Percentiles rank a stretch among this genome's conserved stretches.
Evolutionary conservation across 2,797 vertebrate genomes (phyloP).

Genomic region (Melanotaenia parkinsoni): DNA sequence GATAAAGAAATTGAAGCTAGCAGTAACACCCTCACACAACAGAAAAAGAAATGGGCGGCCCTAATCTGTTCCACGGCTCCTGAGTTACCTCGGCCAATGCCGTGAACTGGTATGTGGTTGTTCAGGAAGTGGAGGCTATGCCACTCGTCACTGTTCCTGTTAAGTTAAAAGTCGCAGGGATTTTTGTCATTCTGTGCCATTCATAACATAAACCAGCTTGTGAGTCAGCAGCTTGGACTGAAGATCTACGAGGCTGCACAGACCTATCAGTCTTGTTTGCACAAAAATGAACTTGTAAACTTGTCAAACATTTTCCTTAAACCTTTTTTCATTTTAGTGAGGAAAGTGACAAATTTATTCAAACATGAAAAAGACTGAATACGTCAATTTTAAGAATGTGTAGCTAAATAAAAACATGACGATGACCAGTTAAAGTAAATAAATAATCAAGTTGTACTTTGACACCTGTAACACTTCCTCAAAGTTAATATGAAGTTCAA

Average conservation of each 20-base stretch:
- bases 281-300: background rate
- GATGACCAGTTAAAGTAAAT: background rate
- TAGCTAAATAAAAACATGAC: background rate
- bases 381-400: background rate
- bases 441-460: background rate
- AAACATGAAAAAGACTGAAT: background rate
- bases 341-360: background rate
- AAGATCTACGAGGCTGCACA: background rate
- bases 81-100: constrained; percentile 62
- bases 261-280: background rate
- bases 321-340: background rate
- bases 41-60: constrained; percentile 51
- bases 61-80: constrained; percentile 28
- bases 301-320: background rate
- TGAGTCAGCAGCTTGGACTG: background rate
- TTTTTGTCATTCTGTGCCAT: background rate
- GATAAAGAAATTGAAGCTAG: constrained; percentile 14
- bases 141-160: constrained; percentile 5
- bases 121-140: constrained; percentile 74
- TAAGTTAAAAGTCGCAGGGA: constrained; percentile 11
- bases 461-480: background rate
- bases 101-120: constrained; percentile 76
- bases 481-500: background rate
- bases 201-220: fast-evolving
- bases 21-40: constrained; percentile 49